phyloP scores from a whole-genome alignment of 2,113 vertebrate species.

The Pipra filicauda region DNA sequence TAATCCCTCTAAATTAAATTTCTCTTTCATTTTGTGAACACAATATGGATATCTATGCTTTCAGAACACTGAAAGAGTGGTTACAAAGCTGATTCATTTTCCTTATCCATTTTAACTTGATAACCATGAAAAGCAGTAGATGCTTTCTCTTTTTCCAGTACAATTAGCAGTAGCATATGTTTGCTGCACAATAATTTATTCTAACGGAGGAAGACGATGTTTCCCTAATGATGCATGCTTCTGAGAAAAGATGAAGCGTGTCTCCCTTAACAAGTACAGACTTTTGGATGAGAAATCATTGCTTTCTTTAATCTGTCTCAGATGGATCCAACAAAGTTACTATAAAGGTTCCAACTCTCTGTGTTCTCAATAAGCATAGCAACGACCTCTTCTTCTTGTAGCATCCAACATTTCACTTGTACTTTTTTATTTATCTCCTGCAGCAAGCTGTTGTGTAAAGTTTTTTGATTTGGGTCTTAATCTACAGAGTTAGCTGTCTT shows the following conservation, averaged over 20 bases:
- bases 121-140: not conserved
- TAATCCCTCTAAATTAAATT: constrained; percentile 21
- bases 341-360: not conserved
- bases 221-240: not conserved
- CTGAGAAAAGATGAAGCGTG: not conserved
- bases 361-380: not conserved
- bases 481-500: not conserved
- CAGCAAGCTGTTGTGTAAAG: not conserved
- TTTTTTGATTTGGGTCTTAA: not conserved
- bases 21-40: not conserved
- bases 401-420: not conserved
- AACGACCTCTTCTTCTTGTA: not conserved
- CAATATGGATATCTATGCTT: not conserved
- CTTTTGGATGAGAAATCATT: not conserved
- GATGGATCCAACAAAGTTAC: not conserved
- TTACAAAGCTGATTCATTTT: not conserved
- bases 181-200: constrained; percentile 34
- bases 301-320: constrained; percentile 16
- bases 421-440: not conserved
- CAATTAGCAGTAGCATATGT: not conserved
- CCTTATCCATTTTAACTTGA: not conserved
- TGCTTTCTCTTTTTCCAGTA: not conserved
- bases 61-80: not conserved
- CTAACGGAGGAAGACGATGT: not conserved
- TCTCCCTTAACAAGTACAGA: not conserved